Conservation (phyloP, 2,888 invertebrate genomes). For the Melangyna quadrimaculata region DNA sequence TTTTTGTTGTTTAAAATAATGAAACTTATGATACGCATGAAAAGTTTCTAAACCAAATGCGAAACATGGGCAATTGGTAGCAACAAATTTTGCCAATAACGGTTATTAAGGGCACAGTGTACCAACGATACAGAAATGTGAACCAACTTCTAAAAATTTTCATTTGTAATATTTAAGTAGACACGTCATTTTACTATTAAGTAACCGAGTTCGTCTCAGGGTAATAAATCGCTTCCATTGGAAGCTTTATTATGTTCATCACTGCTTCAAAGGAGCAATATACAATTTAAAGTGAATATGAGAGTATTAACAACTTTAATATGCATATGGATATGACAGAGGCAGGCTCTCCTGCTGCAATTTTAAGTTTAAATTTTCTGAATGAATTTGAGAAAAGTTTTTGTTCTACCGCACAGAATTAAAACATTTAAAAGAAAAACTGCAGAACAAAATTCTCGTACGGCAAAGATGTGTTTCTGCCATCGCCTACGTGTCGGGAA, state of each 20-base stretch:
- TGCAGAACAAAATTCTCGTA: constrained; percentile 39
- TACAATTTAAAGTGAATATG: constrained; percentile 24
- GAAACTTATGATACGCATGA: neutral
- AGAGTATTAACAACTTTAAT: constrained; percentile 50
- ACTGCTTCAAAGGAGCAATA: constrained; percentile 15
- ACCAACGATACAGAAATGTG: too few relatives aligned
- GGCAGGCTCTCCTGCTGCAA: neutral
- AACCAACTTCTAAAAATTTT: too few relatives aligned
- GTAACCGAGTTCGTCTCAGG: too few relatives aligned
- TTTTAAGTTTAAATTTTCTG: constrained; percentile 28
- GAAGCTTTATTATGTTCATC: too few relatives aligned
- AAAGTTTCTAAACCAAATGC: neutral
- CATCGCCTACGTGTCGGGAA: constrained; percentile 25
- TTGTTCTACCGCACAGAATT: neutral
- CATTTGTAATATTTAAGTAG: too few relatives aligned
- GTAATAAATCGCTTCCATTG: too few relatives aligned
- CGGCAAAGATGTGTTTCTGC: constrained; percentile 45
- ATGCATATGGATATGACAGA: constrained; percentile 31
- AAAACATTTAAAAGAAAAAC: neutral
- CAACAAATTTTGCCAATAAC: too few relatives aligned
- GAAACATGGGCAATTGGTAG: neutral
- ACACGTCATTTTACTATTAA: neutral
- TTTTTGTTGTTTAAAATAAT: neutral
- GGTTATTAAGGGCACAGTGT: too few relatives aligned
- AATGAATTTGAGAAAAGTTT: constrained; percentile 39